Evolutionary conservation across 2,888 invertebrate species (phyloP), one percentile per base, ranked within the genome.

Genomic region (Drosophila pullipes): DNA sequence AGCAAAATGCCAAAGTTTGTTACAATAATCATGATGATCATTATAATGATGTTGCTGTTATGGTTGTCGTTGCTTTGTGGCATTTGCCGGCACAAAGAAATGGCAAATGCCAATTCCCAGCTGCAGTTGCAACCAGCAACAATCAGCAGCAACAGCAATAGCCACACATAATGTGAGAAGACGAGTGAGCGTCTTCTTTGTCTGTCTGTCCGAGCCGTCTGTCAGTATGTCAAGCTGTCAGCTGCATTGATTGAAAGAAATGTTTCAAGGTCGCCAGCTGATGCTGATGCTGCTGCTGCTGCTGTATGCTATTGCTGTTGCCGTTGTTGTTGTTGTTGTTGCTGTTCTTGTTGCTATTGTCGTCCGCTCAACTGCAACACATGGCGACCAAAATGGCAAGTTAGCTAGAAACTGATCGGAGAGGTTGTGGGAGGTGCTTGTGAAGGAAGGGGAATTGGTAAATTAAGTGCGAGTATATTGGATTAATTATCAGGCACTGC

Each of bases 31-130:
- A 69, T 66, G 54, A 41, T 44, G 55, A 77, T 53, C 57, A 68
- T 73, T 50, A 60, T 65, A 59, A 59, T 53, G 67, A 25, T 75
- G 72, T 53, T 74, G 64, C 52, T 74, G 67, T 53, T 72, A 55
- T 53, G 66, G 67, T 57, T 68, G 71, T 54, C 30, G 52, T 59
- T 80, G 78, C 50, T 66, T 77, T 77, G 74, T 87, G 85, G 71
- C 84, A 85, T 85, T 84, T 84, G 87, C 88, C 85, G 85, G 85
- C 88, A 75, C 61, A 81, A 85, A 85, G 88, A 85, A 85, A 85
- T 85, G 88, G 85, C 88, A 85, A 85, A 85, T 76, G 85, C 50
- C 88, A 85, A 81, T 76, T 79, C 79, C 71, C 76, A 79, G 80
- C 72, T 62, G 65, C 74, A 41, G 37, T 60, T 55, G 65, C 58